A percentile compares a stretch with the other conserved stretches of the same genome.
These are phyloP conservation scores for Chalcosyrphus nemorum DNA, from an alignment of 2,888 invertebrate genomes.

Conservation along the genomic window DNA sequence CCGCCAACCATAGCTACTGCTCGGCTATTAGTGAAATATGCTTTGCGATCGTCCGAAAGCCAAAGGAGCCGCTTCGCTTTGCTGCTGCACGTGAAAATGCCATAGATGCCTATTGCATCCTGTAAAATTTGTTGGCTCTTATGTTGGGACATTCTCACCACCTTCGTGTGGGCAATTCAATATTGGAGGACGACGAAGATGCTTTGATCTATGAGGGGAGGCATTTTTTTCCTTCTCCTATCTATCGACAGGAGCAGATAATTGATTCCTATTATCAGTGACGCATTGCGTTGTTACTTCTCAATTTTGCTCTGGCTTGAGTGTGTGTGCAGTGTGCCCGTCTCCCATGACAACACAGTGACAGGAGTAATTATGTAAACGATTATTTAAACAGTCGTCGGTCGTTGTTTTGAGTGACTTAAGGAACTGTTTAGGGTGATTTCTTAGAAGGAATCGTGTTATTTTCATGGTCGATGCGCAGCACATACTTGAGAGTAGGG, in stretches of 20 bases:
- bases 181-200: conserved; percentile 35
- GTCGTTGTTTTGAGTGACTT: background rate
- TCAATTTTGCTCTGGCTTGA: conserved; percentile 57
- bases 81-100: conserved; percentile 61
- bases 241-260: conserved; percentile 59
- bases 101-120: conserved; percentile 53
- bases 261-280: conserved; percentile 69
- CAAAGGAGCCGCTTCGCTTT: conserved; percentile 66
- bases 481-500: conserved; percentile 31
- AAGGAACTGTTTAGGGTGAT: conserved; percentile 32
- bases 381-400: conserved; percentile 58
- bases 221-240: too few relatives aligned
- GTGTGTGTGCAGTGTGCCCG: conserved; percentile 49
- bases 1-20: conserved; percentile 59
- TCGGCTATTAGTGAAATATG: conserved; percentile 73
- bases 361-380: conserved; percentile 70
- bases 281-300: conserved; percentile 42
- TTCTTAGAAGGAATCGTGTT: conserved; percentile 47
- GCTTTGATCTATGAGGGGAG: conserved; percentile 24
- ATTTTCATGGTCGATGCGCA: conserved; percentile 63
- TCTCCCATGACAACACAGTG: conserved; percentile 71
- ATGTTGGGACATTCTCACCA: conserved; percentile 70
- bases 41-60: conserved; percentile 68
- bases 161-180: conserved; percentile 71
- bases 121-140: conserved; percentile 69